A percentile compares a stretch with the other conserved stretches of the same genome.
These are phyloP conservation scores for Nothocercus julius DNA, from an alignment of 2,113 vertebrate genomes.

Conservation along the genomic window DNA sequence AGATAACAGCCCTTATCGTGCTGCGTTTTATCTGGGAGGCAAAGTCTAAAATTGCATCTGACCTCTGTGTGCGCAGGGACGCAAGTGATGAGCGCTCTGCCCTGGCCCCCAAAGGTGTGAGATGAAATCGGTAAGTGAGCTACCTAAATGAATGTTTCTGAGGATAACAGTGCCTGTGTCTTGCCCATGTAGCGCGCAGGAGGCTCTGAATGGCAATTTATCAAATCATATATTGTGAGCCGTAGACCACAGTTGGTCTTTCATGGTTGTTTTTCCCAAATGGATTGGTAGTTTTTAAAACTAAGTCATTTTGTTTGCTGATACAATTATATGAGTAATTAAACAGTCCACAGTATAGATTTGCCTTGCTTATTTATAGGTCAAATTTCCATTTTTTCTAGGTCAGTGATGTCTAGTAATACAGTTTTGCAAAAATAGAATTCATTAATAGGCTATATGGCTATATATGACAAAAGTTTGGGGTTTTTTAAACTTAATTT, in stretches of 20 bases:
- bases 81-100: background rate
- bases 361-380: background rate
- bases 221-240: background rate
- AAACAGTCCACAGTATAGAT: background rate
- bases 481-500: no score
- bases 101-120: background rate
- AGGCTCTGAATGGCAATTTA: background rate
- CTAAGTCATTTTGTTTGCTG: background rate
- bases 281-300: background rate
- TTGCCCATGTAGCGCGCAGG: background rate
- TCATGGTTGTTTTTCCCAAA: background rate
- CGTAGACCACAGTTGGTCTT: background rate
- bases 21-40: slow-evolving; percentile 9
- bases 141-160: background rate
- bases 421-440: slow-evolving; percentile 1
- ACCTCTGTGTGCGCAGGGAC: background rate
- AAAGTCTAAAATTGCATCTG: slow-evolving; percentile 29
- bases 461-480: background rate
- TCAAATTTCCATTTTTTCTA: background rate
- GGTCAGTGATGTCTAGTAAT: background rate
- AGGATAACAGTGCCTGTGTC: background rate
- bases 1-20: background rate
- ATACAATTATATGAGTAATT: background rate
- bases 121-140: background rate
- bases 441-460: slow-evolving; percentile 31